phyloP scores from a whole-genome alignment of 2,113 vertebrate genomes.

The Hucho hucho region DNA sequence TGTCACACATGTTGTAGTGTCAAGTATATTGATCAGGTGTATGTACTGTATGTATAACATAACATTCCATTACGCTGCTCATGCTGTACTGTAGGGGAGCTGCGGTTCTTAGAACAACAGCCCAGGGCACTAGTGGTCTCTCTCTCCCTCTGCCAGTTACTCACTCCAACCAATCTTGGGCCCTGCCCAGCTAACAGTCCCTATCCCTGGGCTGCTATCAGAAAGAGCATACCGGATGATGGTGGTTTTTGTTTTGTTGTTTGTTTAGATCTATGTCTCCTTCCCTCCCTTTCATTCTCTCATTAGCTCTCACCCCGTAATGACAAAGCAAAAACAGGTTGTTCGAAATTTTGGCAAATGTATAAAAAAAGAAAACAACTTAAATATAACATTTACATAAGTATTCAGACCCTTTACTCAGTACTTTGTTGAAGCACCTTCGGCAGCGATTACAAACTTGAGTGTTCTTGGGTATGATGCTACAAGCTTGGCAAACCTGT shows the following conservation, averaged over 20 bases:
- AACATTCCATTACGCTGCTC: constrained; percentile 13
- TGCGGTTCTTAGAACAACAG: constrained; percentile 43
- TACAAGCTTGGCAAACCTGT: too few relatives aligned
- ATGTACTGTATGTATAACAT: neutral
- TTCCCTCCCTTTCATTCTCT: neutral
- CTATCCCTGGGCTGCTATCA: constrained; percentile 30
- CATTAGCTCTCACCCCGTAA: neutral
- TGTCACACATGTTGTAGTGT: constrained; percentile 5
- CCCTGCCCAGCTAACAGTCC: constrained; percentile 18
- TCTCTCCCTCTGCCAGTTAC: constrained; percentile 24
- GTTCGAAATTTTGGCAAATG: too few relatives aligned
- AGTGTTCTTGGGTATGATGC: too few relatives aligned
- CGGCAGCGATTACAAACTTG: too few relatives aligned
- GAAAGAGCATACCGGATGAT: constrained; percentile 22
- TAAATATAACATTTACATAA: too few relatives aligned
- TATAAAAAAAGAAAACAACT: too few relatives aligned
- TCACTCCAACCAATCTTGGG: constrained; percentile 46
- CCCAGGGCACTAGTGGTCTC: constrained; percentile 35
- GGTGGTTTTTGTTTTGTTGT: constrained; percentile 19
- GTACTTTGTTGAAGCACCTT: too few relatives aligned
- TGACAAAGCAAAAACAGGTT: too few relatives aligned
- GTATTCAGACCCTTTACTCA: too few relatives aligned
- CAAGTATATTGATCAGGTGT: constrained; percentile 31
- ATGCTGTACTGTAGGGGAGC: constrained; percentile 19
- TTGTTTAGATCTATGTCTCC: constrained; percentile 14